phyloP scores from a whole-genome alignment of 1,140 invertebrate species.

The Kradibia gibbosae region DNA sequence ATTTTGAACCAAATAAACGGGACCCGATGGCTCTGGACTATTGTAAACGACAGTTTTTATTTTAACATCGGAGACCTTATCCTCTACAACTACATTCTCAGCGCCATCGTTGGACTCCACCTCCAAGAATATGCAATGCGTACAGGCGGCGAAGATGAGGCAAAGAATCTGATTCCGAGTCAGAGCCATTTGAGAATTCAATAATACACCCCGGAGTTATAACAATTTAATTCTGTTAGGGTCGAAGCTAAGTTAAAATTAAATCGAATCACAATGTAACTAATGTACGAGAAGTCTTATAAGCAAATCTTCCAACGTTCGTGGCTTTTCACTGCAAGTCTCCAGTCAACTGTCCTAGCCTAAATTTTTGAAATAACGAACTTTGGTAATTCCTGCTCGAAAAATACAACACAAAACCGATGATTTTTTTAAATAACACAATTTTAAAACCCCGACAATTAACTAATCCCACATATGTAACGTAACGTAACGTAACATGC shows the following conservation, averaged over 20 bases:
- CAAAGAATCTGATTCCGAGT: background rate
- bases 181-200: conserved; percentile 1
- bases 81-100: conserved; percentile 43
- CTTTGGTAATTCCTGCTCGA: too few species aligned
- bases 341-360: too few species aligned
- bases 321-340: too few species aligned
- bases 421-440: too few species aligned
- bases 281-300: conserved; percentile 21
- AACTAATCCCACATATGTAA: too few species aligned
- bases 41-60: conserved; percentile 65
- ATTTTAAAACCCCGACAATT: too few species aligned
- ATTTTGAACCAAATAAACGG: conserved; percentile 87
- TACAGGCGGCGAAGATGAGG: conserved; percentile 5
- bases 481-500: too few species aligned
- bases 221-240: background rate
- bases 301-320: too few species aligned
- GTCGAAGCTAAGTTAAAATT: conserved; percentile 3
- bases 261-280: background rate
- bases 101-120: conserved; percentile 4
- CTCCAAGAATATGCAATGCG: background rate
- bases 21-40: conserved; percentile 75
- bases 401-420: too few species aligned
- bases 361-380: too few species aligned
- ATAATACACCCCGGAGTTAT: background rate
- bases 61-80: conserved; percentile 48